Evolutionary conservation across 1,140 invertebrate genomes (phyloP), one percentile per base, ranked within the genome.

Genomic region (Lasioglossum albipes): DNA sequence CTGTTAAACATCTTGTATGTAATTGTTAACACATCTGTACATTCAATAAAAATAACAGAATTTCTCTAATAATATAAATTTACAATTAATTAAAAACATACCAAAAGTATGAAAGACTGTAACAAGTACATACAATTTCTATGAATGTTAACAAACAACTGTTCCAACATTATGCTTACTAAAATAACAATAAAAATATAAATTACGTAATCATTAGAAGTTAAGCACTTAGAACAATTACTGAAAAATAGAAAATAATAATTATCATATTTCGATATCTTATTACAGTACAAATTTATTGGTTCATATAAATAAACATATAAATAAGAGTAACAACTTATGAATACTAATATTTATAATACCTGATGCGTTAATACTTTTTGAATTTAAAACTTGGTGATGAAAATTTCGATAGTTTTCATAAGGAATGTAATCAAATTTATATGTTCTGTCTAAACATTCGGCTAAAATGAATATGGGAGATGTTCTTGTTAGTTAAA

Each of bases 251-350:
- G 20, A 67, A 66, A 67, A 67, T 42, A 36, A 66, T 67, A 45
- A 67, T 67, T 45, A 41, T 66, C 13, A 66, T 42, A n/a, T 66
- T 42, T 0, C 36, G n/a, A 45, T 45, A 22, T 67, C 20, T 67
- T 20, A n/a, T 66, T 66, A 36, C 4, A 67, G 41, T 41, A 45
- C n/a, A 67, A 67, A 45, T 67, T 42, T 67, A 67, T 67, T 67
- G 13, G 41, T 45, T 67, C 41, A 18, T 67, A 45, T 67, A 67
- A 67, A 67, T 67, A 65, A 65, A 65, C 36, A 65, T 65, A 67
- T 65, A 67, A 67, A 67, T 67, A 67, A 67, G 41, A 45, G 20
- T 67, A 67, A 67, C 65, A n/a, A 67, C 22, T 45, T 10, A 42
- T 22, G 20, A 22, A 67, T 45, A 67, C 20, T 22, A 67, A 65